phyloP scores from a whole-genome alignment of 2,888 invertebrate genomes.

The Chelonus formosanus region DNA sequence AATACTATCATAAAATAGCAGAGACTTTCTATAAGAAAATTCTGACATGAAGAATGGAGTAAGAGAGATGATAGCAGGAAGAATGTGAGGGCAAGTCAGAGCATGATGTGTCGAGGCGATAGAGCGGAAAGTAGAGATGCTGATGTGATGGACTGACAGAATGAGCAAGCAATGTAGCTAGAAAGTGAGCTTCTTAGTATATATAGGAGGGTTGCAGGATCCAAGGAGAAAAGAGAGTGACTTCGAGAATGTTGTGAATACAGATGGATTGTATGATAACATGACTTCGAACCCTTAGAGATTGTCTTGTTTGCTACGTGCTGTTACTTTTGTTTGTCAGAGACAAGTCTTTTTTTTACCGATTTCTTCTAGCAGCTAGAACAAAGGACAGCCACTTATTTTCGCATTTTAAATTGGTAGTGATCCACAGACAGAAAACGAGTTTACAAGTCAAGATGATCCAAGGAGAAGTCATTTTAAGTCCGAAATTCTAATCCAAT shows the following conservation, averaged over 20 bases:
- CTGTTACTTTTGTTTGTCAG: too few species aligned
- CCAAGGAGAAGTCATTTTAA: too few species aligned
- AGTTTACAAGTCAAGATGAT: too few species aligned
- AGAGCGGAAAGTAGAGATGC: slow-evolving; percentile 50
- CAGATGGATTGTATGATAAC: slow-evolving; percentile 50
- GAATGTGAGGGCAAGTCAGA: slow-evolving; percentile 1
- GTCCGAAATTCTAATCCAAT: too few species aligned
- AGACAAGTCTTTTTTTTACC: too few species aligned
- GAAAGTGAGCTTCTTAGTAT: slow-evolving; percentile 43
- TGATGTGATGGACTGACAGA: slow-evolving; percentile 57
- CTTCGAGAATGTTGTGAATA: slow-evolving; percentile 56
- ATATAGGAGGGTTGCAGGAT: slow-evolving; percentile 31
- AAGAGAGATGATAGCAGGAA: not conserved
- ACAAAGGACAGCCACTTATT: too few species aligned
- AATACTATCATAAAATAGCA: too few species aligned
- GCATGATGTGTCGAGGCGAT: slow-evolving; percentile 50
- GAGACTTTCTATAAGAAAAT: not conserved
- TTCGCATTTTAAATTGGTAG: too few species aligned
- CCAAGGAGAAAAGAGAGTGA: slow-evolving; percentile 38
- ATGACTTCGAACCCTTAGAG: too few species aligned
- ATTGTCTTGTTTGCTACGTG: too few species aligned
- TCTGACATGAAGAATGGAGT: slow-evolving; percentile 1
- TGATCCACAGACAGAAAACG: too few species aligned
- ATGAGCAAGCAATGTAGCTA: slow-evolving; percentile 46
- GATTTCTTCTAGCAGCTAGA: too few species aligned